Base-by-base conservation (phyloP, 1,140 invertebrate species). In the Sesamia nonagrioides region DNA sequence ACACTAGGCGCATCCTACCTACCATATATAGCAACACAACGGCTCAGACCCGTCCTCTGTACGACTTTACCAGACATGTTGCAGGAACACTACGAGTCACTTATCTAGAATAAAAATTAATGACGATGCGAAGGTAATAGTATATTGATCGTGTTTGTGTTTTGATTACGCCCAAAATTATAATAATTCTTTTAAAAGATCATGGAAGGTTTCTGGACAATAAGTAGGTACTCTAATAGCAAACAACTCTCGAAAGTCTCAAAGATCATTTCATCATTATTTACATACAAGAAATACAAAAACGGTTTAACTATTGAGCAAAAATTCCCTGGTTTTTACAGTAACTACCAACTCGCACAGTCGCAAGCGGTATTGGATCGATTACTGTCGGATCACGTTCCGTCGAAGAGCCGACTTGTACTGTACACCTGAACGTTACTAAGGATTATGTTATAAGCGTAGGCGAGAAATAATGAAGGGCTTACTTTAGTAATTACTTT, bases 341-440 rank as follows among this genome's bases (percentile, higher is more conserved):
- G 15, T 6, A 18, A 8, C 2, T 33, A 50, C 21, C 42, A 42
- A 15, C n/a, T 2, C 9, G 37, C 60, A 27, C 71, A 58, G 35
- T 11, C 21, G 18, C 17, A 74, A 40, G 37, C 37, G 54, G 33
- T 66, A 78, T 78, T 78, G 66, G 76, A 71, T 78, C 76, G 76
- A 78, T 78, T 78, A 78, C 37, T 54, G 63, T 69, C 68, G 40
- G 76, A 78, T 78, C 76, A 78, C 76, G 76, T 78, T 42, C 21
- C 76, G 66, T 35, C 40, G 37, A 6, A 21, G 56, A 78, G 40
- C 52, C 50, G 66, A 48, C 52, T 71, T 71, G 66, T 71, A 78
- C 76, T 69, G 76, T 71, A 78, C 76, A 78, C 76, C 66, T 78
- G 66, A 78, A 50, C 7, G n/a, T 6, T 60, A 17, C n/a, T 60